Evolutionary conservation across 1,140 invertebrate species (phyloP).

Genomic region (Melitaea cinxia): DNA sequence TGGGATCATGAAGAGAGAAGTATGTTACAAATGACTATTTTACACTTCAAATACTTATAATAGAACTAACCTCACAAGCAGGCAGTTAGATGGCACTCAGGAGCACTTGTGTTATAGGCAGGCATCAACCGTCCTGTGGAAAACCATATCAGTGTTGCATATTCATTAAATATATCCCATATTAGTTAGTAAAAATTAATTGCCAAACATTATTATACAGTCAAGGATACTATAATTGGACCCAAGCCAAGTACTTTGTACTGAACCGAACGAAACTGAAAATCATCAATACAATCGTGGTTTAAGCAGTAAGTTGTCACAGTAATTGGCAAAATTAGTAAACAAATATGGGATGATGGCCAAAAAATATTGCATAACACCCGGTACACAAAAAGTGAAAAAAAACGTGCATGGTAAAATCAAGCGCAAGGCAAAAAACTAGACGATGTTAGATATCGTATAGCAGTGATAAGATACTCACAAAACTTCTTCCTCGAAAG

Average conservation of each 20-base stretch:
- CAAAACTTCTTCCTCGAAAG: slow-evolving; percentile 71
- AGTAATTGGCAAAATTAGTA: slow-evolving; percentile 41
- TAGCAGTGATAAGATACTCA: slow-evolving; percentile 56
- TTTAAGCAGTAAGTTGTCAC: slow-evolving; percentile 30
- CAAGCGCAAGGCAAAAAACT: slow-evolving; percentile 41
- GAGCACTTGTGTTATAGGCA: slow-evolving; percentile 73
- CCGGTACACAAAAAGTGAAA: slow-evolving; percentile 36
- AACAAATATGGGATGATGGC: slow-evolving; percentile 45
- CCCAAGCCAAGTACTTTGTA: slow-evolving; percentile 64
- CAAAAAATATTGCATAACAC: slow-evolving; percentile 46
- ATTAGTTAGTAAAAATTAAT: slow-evolving; percentile 58
- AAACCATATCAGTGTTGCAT: slow-evolving; percentile 64
- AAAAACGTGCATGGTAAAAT: slow-evolving; percentile 47
- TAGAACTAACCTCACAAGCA: slow-evolving; percentile 77
- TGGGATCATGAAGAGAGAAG: neutral
- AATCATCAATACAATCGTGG: slow-evolving; percentile 59
- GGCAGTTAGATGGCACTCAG: slow-evolving; percentile 77
- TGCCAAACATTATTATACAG: slow-evolving; percentile 60
- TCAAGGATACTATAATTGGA: slow-evolving; percentile 76
- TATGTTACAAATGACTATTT: slow-evolving; percentile 3
- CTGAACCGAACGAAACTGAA: slow-evolving; percentile 67
- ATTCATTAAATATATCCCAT: slow-evolving; percentile 49
- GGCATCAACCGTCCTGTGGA: slow-evolving; percentile 76
- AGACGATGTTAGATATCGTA: slow-evolving; percentile 43
- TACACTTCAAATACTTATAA: slow-evolving; percentile 14